Percentiles rank a stretch among this genome's conserved stretches.
Evolutionary conservation across 2,113 vertebrate genomes (phyloP).

Genomic region (Catharus bicknelli): DNA sequence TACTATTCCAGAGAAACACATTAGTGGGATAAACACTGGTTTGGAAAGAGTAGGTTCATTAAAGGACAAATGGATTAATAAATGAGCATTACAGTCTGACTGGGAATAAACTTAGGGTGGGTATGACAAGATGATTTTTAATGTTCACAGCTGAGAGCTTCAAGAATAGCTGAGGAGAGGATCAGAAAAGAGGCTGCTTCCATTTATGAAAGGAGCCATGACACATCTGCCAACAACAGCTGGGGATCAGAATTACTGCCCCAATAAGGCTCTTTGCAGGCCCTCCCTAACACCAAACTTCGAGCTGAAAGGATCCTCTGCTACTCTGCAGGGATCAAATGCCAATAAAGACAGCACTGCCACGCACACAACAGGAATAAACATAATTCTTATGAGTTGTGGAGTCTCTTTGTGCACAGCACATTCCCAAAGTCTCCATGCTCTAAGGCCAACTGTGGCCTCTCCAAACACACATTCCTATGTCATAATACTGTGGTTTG

Average conservation of each 20-base stretch:
- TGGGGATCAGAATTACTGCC: background rate
- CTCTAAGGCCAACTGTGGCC: background rate
- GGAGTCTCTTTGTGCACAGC: background rate
- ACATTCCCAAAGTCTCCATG: background rate
- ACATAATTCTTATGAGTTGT: background rate
- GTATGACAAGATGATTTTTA: background rate
- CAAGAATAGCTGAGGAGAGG: background rate
- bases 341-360: background rate
- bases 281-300: background rate
- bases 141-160: background rate
- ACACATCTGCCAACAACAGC: background rate
- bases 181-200: background rate
- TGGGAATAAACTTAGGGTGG: background rate
- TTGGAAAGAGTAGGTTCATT: background rate
- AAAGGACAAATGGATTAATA: background rate
- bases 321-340: background rate
- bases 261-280: background rate
- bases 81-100: background rate
- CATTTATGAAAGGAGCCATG: background rate
- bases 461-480: background rate
- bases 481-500: background rate
- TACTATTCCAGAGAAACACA: background rate
- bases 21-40: background rate
- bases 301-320: background rate
- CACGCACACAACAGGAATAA: rapidly evolving